Percentiles rank a stretch among this genome's conserved stretches.
phyloP scores from a whole-genome alignment of 2,797 vertebrate genomes.

The Ispidina picta region DNA sequence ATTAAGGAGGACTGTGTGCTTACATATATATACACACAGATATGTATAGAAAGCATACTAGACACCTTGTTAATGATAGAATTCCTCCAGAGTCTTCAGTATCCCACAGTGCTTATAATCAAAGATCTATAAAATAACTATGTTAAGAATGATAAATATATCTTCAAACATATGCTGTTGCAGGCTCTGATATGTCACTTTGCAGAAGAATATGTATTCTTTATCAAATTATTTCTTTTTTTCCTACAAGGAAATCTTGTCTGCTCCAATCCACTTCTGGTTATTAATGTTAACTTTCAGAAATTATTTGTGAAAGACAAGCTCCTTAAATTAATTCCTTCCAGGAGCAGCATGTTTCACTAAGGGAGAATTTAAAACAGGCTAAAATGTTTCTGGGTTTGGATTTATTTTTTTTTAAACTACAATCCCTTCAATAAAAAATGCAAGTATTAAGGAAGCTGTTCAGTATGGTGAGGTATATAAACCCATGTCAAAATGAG shows the following conservation, averaged over 20 bases:
- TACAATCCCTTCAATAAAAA: not conserved
- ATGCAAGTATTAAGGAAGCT: not conserved
- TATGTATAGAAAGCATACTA: not conserved
- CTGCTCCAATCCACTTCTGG: slow-evolving; percentile 18
- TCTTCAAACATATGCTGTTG: not conserved
- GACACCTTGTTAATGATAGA: not conserved
- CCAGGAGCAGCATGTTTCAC: not conserved
- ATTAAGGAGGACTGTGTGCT: not conserved
- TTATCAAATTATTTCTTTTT: not conserved
- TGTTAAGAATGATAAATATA: slow-evolving; percentile 4
- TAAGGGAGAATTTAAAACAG: not conserved
- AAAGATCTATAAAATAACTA: slow-evolving; percentile 39
- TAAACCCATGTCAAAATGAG: not conserved
- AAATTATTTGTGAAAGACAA: not conserved
- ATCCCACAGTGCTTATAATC: slow-evolving; percentile 41
- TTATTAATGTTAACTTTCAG: slow-evolving; percentile 45
- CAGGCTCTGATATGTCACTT: not conserved
- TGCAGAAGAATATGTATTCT: not conserved
- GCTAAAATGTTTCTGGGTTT: not conserved
- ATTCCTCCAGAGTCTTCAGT: not conserved
- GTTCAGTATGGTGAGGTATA: not conserved
- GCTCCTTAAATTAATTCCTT: not conserved
- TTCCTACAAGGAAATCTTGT: slow-evolving; percentile 33
- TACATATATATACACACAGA: not conserved
- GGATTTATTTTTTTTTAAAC: not conserved